Conservation (phyloP, 2,113 vertebrate species). For the Gnathonemus echidnorhynchus region DNA sequence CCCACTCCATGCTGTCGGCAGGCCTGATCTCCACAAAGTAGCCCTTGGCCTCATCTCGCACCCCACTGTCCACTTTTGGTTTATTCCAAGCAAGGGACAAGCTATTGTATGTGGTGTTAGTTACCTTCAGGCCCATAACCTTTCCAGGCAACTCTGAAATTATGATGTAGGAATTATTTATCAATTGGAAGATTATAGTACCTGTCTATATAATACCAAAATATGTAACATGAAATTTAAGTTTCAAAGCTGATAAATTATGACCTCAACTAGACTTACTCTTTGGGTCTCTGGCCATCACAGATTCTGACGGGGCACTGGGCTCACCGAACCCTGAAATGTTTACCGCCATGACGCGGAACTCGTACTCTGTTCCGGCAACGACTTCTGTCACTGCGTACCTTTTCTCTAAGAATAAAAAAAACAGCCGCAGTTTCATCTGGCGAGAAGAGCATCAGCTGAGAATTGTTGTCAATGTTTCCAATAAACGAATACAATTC, state of each 20-base stretch:
- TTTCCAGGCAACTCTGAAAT: slow-evolving; percentile 67
- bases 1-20: slow-evolving; percentile 64
- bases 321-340: slow-evolving; percentile 68
- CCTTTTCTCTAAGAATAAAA: slow-evolving; percentile 55
- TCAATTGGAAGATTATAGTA: background rate
- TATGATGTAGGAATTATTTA: slow-evolving; percentile 14
- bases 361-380: slow-evolving; percentile 76
- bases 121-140: slow-evolving; percentile 69
- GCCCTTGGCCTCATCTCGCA: slow-evolving; percentile 61
- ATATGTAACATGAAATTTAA: background rate
- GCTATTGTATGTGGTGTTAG: slow-evolving; percentile 61
- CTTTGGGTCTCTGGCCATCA: slow-evolving; percentile 64
- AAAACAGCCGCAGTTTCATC: background rate
- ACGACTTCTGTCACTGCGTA: slow-evolving; percentile 61
- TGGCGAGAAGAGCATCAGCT: background rate
- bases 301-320: slow-evolving; percentile 65
- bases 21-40: slow-evolving; percentile 75
- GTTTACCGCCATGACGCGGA: slow-evolving; percentile 73
- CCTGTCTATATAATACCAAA: background rate
- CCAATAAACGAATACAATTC: background rate
- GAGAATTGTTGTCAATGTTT: background rate
- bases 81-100: slow-evolving; percentile 70
- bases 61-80: slow-evolving; percentile 56
- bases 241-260: background rate
- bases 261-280: slow-evolving; percentile 56